These are phyloP conservation scores for Mionectes macconnelli DNA, from an alignment of 2,113 vertebrate genomes.

Conservation along the genomic window DNA sequence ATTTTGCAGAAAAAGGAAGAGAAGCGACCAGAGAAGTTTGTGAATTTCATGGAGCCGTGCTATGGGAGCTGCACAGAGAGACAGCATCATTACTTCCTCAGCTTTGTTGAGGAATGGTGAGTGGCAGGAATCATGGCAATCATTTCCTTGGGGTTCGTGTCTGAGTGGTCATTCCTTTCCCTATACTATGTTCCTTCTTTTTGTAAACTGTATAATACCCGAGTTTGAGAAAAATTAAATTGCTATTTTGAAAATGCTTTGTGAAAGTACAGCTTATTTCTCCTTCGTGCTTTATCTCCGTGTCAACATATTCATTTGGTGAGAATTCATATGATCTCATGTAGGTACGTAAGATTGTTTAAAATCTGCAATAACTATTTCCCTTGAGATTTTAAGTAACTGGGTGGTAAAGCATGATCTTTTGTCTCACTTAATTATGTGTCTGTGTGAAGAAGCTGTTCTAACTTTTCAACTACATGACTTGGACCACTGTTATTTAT, in stretches of 20 bases:
- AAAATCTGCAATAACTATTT: neutral
- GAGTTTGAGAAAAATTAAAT: neutral
- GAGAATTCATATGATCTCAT: neutral
- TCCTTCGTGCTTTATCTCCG: neutral
- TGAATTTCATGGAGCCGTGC: conserved; percentile 92
- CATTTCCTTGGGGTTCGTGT: neutral
- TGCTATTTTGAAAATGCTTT: neutral
- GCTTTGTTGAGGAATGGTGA: conserved; percentile 92
- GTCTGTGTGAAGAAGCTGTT: neutral
- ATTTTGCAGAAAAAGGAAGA: conserved; percentile 90
- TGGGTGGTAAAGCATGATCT: neutral
- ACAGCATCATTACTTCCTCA: conserved; percentile 91
- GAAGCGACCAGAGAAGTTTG: conserved; percentile 82
- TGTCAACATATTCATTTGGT: neutral
- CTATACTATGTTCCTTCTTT: neutral
- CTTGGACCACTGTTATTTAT: neutral
- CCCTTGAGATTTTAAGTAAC: neutral
- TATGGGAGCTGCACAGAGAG: conserved; percentile 86
- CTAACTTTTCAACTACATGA: neutral
- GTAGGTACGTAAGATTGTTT: neutral
- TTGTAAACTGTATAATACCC: neutral
- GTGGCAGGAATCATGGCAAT: neutral
- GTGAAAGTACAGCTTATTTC: neutral
- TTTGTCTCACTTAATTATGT: neutral
- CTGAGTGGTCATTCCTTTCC: neutral